Evolutionary conservation across 1,140 invertebrate species (phyloP).

Genomic region (Grapholita molesta): DNA sequence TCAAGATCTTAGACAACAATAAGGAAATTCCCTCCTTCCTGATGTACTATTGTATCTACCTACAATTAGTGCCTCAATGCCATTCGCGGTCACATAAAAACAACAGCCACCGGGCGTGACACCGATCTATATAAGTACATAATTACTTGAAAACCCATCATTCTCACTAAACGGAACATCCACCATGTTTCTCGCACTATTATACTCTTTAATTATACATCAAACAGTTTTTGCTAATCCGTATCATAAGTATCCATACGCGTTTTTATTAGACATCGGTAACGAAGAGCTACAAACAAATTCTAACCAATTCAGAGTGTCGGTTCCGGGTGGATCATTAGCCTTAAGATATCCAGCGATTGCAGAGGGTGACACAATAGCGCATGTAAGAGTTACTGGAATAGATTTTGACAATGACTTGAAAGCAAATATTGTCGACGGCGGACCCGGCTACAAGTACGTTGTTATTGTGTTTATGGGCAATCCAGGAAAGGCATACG

Average conservation of each 20-base stretch:
- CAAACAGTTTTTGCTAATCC: conserved; percentile 46
- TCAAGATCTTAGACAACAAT: conserved; percentile 27
- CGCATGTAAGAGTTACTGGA: conserved; percentile 60
- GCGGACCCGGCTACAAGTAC: conserved; percentile 64
- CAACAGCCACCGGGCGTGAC: conserved; percentile 52
- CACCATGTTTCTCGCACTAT: conserved; percentile 54
- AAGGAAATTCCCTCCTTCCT: conserved; percentile 43
- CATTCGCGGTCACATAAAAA: conserved; percentile 62
- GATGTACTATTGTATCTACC: conserved; percentile 16
- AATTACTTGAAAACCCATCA: conserved; percentile 55
- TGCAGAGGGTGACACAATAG: conserved; percentile 52
- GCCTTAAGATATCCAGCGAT: conserved; percentile 61
- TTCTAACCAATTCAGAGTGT: conserved; percentile 58
- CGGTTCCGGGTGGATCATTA: conserved; percentile 56
- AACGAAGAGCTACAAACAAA: conserved; percentile 66
- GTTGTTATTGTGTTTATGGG: conserved; percentile 62
- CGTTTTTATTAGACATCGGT: conserved; percentile 65
- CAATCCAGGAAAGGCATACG: conserved; percentile 51
- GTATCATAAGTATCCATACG: conserved; percentile 64
- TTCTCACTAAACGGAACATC: conserved; percentile 29
- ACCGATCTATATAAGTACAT: conserved; percentile 62
- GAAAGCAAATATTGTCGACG: conserved; percentile 63
- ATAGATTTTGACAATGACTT: conserved; percentile 66
- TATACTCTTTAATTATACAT: conserved; percentile 28
- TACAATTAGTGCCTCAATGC: conserved; percentile 30